Percentiles rank a stretch among this genome's conserved stretches.
Evolutionary conservation across 2,113 vertebrate genomes (phyloP).

Genomic region (Calidris pygmaea): DNA sequence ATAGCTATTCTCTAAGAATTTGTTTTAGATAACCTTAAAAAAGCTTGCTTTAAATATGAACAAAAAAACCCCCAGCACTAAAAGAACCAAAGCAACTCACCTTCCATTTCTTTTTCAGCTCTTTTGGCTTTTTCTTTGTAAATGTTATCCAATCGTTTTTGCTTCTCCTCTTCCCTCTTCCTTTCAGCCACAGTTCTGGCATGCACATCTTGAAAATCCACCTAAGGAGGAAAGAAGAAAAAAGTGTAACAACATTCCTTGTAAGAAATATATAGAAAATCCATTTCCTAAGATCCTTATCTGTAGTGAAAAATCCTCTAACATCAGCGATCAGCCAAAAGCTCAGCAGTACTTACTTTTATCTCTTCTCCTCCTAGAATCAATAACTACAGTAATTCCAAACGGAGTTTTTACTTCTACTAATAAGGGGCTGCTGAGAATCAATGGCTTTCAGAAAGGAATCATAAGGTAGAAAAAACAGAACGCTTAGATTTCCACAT

Average conservation of each 20-base stretch:
- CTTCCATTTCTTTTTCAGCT: slow-evolving; percentile 86
- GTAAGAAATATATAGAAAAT: slow-evolving; percentile 16
- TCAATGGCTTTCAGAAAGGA: background rate
- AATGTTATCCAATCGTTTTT: slow-evolving; percentile 81
- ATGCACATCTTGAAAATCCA: slow-evolving; percentile 89
- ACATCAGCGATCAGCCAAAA: background rate
- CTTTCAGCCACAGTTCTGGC: slow-evolving; percentile 84
- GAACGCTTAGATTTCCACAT: background rate
- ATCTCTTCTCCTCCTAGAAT: slow-evolving; percentile 24
- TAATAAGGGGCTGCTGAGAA: slow-evolving; percentile 4
- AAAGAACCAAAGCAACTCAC: slow-evolving; percentile 48
- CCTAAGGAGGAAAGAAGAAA: slow-evolving; percentile 70
- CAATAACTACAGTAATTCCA: slow-evolving; percentile 46
- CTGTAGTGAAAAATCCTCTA: slow-evolving; percentile 39
- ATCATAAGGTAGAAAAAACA: background rate
- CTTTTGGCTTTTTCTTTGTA: slow-evolving; percentile 83
- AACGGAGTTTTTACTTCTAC: background rate
- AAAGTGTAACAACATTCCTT: background rate
- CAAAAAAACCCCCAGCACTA: background rate
- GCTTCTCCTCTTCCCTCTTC: slow-evolving; percentile 84
- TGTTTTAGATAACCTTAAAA: background rate
- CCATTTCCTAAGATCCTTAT: slow-evolving; percentile 57
- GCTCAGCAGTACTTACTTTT: slow-evolving; percentile 25
- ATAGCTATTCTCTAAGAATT: background rate
- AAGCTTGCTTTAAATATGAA: background rate